Evolutionary conservation across 1,140 invertebrate species (phyloP), one percentile per base, ranked within the genome.

Genomic region (Drosophila nikananu): DNA sequence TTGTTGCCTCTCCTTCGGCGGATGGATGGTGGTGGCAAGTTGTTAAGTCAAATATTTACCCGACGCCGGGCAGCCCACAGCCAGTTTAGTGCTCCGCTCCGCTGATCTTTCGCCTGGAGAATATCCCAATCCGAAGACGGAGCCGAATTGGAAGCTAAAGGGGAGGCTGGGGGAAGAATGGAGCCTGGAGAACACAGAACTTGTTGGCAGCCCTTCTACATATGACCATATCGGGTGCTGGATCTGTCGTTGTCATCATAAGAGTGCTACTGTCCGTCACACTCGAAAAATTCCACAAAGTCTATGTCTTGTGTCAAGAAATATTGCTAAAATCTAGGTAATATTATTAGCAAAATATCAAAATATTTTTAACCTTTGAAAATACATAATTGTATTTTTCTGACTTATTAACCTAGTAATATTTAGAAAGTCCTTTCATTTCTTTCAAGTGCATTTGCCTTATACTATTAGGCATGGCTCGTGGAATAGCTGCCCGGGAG

Each of bases 21-120:
- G 79, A 77, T 46, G n/a, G n/a, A n/a, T n/a, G n/a, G n/a, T n/a
- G 79, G 75, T 78, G 82, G 73, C 83, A 62, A 87, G 80, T 87
- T 87, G 84, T 89, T 81, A 87, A 87, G 66, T 89, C 81, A 89
- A 89, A 89, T 89, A 89, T 89, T 89, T 89, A 87, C 60, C 62
- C 78, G 62, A 66, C 64, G 60, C 83, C 59, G 72, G 66, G 62
- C 67, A 67, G 32, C 19, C 30, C 30, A 54, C 52, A 37, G 54
- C 44, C 74, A 67, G 63, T 63, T 75, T 65, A 37, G 72, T 58
- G 27, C 49, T 41, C 21, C 39, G 67, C 67, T 68, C 37, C 64
- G 64, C 63, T 71, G 67, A 71, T 68, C 64, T 68, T 68, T 71
- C 49, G 41, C 67, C 27, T 42, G 49, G 67, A 71, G 63, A 39